phyloP scores from a whole-genome alignment of 2,113 vertebrate species.

The Phalacrocorax brasilianus region DNA sequence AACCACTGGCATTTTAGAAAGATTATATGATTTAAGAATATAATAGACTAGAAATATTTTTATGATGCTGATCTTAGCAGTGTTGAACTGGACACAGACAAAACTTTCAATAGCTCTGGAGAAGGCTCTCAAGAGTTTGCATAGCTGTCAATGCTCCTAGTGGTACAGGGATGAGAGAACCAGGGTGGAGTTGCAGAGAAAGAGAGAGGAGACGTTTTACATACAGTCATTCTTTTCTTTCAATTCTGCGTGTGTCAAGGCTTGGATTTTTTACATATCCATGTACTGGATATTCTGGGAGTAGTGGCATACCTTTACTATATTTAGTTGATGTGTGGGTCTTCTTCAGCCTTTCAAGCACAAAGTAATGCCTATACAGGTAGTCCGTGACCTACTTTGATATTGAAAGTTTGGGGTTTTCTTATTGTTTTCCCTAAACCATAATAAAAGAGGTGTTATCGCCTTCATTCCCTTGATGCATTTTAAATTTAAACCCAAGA shows the following conservation, averaged over 20 bases:
- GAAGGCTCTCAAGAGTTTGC: not conserved
- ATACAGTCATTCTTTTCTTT: not conserved
- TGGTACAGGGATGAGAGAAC: not conserved
- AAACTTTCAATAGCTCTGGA: not conserved
- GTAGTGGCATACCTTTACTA: not conserved
- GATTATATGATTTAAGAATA: not conserved
- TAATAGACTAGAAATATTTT: not conserved
- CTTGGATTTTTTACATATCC: not conserved
- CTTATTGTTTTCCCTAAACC: constrained; percentile 59
- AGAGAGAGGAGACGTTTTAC: not conserved
- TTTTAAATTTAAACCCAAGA: constrained; percentile 61
- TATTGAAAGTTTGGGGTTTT: constrained; percentile 25
- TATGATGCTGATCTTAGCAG: not conserved
- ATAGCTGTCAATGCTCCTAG: not conserved
- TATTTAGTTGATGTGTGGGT: not conserved
- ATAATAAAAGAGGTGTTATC: constrained; percentile 60
- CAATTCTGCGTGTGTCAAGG: not conserved
- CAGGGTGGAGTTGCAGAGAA: not conserved
- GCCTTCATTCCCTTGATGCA: constrained; percentile 35
- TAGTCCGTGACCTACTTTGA: constrained; percentile 34
- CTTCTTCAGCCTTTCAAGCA: constrained; percentile 27
- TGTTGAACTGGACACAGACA: not conserved
- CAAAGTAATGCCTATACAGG: not conserved
- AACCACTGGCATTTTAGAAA: not conserved
- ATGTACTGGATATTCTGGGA: not conserved